Evolutionary conservation across 2,888 invertebrate species (phyloP).

Genomic region (Arrhopalites spinosus): DNA sequence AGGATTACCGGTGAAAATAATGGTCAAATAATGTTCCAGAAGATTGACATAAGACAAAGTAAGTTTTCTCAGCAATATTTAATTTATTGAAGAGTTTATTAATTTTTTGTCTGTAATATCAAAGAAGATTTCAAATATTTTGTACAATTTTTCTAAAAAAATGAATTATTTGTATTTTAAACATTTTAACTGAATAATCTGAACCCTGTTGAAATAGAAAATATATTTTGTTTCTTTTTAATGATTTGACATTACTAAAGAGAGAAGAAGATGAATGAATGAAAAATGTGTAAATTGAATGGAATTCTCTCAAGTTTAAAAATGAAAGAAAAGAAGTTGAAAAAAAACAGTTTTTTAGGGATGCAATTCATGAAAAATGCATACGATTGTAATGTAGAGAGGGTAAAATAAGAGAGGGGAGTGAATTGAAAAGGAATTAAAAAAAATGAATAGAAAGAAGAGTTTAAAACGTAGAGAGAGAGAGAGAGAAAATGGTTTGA

Average conservation of each 20-base stretch:
- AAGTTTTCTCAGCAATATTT: conserved; percentile 2
- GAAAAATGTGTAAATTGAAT: conserved; percentile 8
- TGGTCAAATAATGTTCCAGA: conserved; percentile 40
- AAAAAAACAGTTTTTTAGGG: background rate
- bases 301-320: background rate
- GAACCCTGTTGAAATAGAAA: no score
- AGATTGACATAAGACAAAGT: conserved; percentile 28
- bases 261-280: background rate
- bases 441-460: background rate
- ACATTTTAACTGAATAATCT: no score
- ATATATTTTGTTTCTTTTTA: no score
- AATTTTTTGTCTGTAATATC: background rate
- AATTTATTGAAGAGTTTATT: background rate
- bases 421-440: no score
- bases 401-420: no score
- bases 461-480: background rate
- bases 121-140: background rate
- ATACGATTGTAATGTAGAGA: no score
- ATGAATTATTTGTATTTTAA: no score
- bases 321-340: background rate
- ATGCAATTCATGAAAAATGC: background rate
- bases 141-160: background rate
- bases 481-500: background rate
- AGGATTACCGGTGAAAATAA: conserved; percentile 28
- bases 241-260: background rate